Percentiles rank a stretch among this genome's conserved stretches.
phyloP scores from a whole-genome alignment of 2,113 vertebrate species.

The Sylvia atricapilla region DNA sequence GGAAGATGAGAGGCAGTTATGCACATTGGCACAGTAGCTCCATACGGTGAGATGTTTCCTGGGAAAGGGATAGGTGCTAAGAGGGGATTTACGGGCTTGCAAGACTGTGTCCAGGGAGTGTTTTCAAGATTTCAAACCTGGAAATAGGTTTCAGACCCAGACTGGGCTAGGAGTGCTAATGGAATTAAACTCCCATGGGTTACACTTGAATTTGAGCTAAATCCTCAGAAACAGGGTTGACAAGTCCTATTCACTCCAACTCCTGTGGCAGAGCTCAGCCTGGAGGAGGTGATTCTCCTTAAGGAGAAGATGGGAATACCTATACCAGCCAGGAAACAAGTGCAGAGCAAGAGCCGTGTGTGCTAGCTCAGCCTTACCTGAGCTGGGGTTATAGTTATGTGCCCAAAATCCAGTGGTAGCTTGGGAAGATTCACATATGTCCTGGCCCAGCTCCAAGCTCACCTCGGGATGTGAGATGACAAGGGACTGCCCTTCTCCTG shows the following conservation, averaged over 20 bases:
- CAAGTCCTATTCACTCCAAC: background rate
- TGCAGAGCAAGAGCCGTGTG: background rate
- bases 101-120: background rate
- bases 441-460: background rate
- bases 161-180: background rate
- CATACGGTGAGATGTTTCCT: background rate
- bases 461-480: accelerated
- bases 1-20: background rate
- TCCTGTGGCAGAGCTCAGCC: background rate
- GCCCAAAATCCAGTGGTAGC: background rate
- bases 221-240: background rate
- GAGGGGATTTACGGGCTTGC: background rate
- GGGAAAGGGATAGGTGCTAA: background rate
- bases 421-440: accelerated
- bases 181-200: background rate
- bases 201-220: background rate
- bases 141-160: background rate
- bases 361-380: accelerated
- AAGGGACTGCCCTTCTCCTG: background rate
- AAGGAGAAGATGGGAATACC: background rate
- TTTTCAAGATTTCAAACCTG: background rate
- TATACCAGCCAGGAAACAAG: background rate
- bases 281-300: background rate
- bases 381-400: background rate
- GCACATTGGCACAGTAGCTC: background rate